Evolutionary conservation across 2,888 invertebrate genomes (phyloP).

Genomic region (Sesia apiformis): DNA sequence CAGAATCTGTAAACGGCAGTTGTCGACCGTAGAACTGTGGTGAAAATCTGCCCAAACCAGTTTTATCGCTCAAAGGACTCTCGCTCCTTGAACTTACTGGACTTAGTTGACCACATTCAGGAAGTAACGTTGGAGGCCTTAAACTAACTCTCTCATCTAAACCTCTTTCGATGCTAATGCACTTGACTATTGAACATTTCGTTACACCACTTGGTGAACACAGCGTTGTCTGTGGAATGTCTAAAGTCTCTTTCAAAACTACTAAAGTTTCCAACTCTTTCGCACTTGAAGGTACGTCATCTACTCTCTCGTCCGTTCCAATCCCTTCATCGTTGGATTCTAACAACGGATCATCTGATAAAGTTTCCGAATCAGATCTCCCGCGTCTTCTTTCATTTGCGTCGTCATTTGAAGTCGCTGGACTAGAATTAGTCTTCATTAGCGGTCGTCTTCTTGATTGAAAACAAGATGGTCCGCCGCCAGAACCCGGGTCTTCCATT

Average conservation of each 20-base stretch:
- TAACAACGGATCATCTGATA: conserved; percentile 80
- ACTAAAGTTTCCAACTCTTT: conserved; percentile 72
- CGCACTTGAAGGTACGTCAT: conserved; percentile 81
- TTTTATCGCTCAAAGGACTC: conserved; percentile 84
- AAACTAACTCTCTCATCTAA: conserved; percentile 62
- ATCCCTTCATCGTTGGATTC: conserved; percentile 87
- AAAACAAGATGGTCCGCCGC: conserved; percentile 67
- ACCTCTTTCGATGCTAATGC: conserved; percentile 70
- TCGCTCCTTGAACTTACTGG: conserved; percentile 87
- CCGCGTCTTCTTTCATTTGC: conserved; percentile 72
- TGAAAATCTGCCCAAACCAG: conserved; percentile 79
- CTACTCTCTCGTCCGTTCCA: conserved; percentile 83
- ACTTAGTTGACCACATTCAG: conserved; percentile 76
- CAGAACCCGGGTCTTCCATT: conserved; percentile 82
- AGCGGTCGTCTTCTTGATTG: conserved; percentile 76
- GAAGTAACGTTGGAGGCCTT: conserved; percentile 69
- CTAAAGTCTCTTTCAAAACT: conserved; percentile 57
- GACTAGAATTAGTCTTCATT: conserved; percentile 75
- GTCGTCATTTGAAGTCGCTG: conserved; percentile 55
- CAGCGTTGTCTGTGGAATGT: conserved; percentile 54
- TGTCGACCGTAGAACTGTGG: conserved; percentile 82
- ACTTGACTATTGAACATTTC: conserved; percentile 71
- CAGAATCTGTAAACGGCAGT: conserved; percentile 84
- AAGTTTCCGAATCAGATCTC: conserved; percentile 82
- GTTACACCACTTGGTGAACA: conserved; percentile 66